These are phyloP conservation scores for Aldabrachelys gigantea DNA, from an alignment of 2,113 vertebrate species.

Conservation along the genomic window DNA sequence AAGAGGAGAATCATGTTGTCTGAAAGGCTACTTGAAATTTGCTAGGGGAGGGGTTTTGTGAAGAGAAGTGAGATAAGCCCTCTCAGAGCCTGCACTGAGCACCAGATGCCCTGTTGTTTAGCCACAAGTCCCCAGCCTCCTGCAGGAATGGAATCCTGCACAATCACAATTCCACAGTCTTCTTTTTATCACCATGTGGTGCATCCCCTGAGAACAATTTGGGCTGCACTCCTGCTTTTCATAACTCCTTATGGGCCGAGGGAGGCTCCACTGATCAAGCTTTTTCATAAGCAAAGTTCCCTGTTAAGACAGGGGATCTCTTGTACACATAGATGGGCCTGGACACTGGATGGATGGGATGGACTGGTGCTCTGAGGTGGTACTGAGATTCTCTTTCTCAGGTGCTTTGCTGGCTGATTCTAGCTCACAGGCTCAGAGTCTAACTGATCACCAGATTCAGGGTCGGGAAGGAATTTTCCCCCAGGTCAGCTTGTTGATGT, in stretches of 20 bases:
- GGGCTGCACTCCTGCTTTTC: neutral
- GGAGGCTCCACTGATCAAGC: neutral
- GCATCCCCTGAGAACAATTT: neutral
- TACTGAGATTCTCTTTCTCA: too few species aligned
- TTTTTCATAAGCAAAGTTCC: neutral
- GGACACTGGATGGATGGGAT: too few species aligned
- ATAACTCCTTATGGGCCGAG: neutral
- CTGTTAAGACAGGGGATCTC: neutral
- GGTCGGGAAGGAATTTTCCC: too few species aligned
- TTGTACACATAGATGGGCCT: too few species aligned
- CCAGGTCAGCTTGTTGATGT: too few species aligned
- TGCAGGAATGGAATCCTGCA: neutral
- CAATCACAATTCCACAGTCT: neutral
- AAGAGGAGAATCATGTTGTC: neutral
- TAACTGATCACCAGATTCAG: too few species aligned
- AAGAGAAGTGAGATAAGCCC: neutral
- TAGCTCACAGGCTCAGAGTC: too few species aligned
- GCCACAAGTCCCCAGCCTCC: neutral
- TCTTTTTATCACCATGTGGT: neutral
- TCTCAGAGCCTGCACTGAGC: neutral
- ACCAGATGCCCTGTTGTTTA: neutral
- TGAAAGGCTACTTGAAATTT: neutral
- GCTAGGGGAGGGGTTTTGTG: accelerated
- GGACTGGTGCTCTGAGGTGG: too few species aligned
- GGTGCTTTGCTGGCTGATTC: too few species aligned